phyloP scores from a whole-genome alignment of 2,113 vertebrate genomes.

The Artemisiospiza belli region DNA sequence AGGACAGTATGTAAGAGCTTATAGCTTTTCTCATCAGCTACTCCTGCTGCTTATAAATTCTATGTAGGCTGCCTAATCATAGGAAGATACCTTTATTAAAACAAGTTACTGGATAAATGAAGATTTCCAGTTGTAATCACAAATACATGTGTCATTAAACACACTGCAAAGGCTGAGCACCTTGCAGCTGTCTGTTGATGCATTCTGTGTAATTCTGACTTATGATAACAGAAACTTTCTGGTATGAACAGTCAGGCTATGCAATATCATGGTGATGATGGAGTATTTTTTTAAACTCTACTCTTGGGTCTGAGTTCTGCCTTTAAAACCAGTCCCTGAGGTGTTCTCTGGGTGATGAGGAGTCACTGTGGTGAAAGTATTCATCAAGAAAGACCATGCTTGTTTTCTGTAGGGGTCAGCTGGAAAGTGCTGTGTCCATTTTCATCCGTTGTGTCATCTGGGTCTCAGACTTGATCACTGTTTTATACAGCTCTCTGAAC shows the following conservation, averaged over 20 bases:
- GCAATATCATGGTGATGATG: neutral
- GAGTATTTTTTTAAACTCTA: neutral
- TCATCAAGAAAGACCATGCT: fast-evolving
- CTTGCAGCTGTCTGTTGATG: neutral
- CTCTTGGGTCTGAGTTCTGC: neutral
- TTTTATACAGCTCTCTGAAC: neutral
- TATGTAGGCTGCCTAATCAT: neutral
- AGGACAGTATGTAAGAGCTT: slow-evolving; percentile 33
- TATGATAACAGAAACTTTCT: neutral
- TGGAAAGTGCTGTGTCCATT: neutral
- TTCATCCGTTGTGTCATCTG: fast-evolving
- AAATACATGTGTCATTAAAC: neutral
- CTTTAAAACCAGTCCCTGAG: neutral
- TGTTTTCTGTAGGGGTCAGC: neutral
- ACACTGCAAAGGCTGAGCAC: neutral
- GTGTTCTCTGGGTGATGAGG: neutral
- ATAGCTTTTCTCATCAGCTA: slow-evolving; percentile 57
- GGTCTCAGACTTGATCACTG: neutral
- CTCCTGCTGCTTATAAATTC: slow-evolving; percentile 51
- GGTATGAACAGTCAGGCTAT: neutral
- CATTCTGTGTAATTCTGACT: neutral
- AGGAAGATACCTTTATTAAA: slow-evolving; percentile 50
- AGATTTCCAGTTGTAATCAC: neutral
- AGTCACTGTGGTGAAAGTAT: fast-evolving
- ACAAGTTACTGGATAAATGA: slow-evolving; percentile 30